Evolutionary conservation across 2,888 invertebrate genomes (phyloP).

Genomic region (Ochropacha duplaris): DNA sequence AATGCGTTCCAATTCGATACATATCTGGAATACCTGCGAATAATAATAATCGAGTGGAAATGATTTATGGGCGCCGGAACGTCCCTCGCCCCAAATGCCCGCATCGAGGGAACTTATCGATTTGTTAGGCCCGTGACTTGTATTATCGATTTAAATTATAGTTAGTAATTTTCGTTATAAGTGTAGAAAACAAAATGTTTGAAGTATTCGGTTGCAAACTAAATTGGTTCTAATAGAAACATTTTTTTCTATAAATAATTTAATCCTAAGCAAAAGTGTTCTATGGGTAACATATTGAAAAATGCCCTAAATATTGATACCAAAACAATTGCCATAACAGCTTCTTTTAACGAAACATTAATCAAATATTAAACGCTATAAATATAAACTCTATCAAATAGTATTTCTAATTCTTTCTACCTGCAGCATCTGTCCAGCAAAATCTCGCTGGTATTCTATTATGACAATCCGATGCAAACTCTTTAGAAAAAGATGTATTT

Average conservation of each 20-base stretch:
- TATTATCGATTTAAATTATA: background rate
- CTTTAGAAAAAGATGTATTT: constrained; percentile 26
- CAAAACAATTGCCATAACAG: no score
- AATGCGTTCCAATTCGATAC: constrained; percentile 18
- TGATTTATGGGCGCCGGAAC: constrained; percentile 29
- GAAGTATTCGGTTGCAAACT: no score
- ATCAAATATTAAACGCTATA: no score
- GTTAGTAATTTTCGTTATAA: background rate
- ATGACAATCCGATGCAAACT: constrained; percentile 45
- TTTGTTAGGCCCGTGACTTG: background rate
- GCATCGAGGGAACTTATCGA: background rate
- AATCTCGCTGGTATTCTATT: constrained; percentile 62
- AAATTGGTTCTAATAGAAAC: no score
- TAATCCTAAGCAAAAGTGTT: no score
- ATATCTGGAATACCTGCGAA: constrained; percentile 20
- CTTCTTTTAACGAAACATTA: no score
- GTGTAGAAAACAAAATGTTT: background rate
- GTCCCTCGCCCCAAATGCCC: constrained; percentile 35
- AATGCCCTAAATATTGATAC: background rate
- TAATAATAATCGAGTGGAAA: constrained; percentile 36
- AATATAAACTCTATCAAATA: constrained; percentile 6
- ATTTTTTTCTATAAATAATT: no score
- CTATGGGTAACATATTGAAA: no score
- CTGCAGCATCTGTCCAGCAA: constrained; percentile 70
- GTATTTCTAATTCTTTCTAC: constrained; percentile 27